phyloP scores from a whole-genome alignment of 2,888 invertebrate genomes.

The Apotomis turbidana region DNA sequence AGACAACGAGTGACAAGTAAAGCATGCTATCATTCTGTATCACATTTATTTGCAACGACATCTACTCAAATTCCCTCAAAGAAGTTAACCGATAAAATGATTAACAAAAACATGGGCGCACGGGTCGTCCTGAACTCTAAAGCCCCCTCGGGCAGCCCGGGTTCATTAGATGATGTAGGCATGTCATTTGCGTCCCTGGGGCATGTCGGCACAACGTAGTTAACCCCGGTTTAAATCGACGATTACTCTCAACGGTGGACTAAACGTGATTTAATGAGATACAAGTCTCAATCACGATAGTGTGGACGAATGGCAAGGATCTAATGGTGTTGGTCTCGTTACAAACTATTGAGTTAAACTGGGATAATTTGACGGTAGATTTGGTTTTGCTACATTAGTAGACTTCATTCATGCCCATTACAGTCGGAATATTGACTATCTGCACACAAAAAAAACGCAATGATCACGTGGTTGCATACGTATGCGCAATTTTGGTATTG shows the following conservation, averaged over 20 bases:
- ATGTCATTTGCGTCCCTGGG: constrained; percentile 48
- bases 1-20: no score
- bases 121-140: constrained; percentile 33
- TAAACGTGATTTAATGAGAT: constrained; percentile 56
- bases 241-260: constrained; percentile 63
- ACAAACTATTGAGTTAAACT: background rate
- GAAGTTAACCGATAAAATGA: constrained; percentile 29
- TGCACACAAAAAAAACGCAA: no score
- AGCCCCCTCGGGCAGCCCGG: constrained; percentile 30
- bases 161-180: constrained; percentile 49
- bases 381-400: no score
- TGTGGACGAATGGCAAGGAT: background rate
- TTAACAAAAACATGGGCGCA: constrained; percentile 22
- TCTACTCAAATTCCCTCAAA: constrained; percentile 4
- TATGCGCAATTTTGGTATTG: no score
- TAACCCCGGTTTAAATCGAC: constrained; percentile 70
- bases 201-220: constrained; percentile 53
- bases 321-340: background rate
- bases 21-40: no score
- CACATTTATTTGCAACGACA: no score
- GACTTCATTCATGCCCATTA: no score
- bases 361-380: background rate
- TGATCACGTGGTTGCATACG: no score
- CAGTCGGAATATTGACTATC: no score
- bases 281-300: constrained; percentile 34